phyloP scores from a whole-genome alignment of 2,888 invertebrate genomes.

The Seira ritae region DNA sequence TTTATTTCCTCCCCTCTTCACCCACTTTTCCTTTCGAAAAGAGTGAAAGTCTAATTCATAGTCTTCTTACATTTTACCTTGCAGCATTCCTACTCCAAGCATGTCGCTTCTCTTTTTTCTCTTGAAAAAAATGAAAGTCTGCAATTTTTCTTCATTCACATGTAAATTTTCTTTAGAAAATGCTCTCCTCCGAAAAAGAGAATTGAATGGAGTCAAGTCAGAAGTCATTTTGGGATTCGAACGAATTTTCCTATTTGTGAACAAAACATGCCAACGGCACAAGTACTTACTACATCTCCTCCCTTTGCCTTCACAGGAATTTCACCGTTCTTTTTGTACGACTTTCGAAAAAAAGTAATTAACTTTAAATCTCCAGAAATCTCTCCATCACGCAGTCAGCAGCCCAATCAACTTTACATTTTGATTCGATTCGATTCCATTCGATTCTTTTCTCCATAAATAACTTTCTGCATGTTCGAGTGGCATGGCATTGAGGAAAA shows the following conservation, averaged over 20 bases:
- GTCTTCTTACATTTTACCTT: no score
- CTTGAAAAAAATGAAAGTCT: no score
- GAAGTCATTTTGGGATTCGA: neutral
- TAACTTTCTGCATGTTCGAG: neutral
- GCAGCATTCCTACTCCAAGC: no score
- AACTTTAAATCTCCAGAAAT: conserved; percentile 9
- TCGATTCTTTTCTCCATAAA: neutral
- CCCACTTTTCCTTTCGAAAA: neutral
- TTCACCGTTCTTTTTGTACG: neutral
- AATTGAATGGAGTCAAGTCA: neutral
- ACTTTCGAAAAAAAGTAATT: conserved; percentile 1
- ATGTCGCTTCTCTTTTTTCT: no score
- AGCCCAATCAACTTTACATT: conserved; percentile 17
- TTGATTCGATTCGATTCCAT: neutral
- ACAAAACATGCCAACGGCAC: neutral
- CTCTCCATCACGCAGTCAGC: neutral
- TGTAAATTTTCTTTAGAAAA: conserved; percentile 10
- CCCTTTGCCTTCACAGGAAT: neutral
- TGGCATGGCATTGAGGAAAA: neutral
- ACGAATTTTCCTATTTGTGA: neutral
- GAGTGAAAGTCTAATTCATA: no score
- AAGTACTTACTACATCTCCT: neutral
- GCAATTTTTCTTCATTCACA: neutral
- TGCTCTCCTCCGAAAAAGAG: neutral
- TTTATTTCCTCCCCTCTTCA: neutral